A percentile compares a stretch with the other conserved stretches of the same genome.
These are phyloP conservation scores for Cheilosia variabilis DNA, from an alignment of 2,888 invertebrate genomes.

Conservation along the genomic window DNA sequence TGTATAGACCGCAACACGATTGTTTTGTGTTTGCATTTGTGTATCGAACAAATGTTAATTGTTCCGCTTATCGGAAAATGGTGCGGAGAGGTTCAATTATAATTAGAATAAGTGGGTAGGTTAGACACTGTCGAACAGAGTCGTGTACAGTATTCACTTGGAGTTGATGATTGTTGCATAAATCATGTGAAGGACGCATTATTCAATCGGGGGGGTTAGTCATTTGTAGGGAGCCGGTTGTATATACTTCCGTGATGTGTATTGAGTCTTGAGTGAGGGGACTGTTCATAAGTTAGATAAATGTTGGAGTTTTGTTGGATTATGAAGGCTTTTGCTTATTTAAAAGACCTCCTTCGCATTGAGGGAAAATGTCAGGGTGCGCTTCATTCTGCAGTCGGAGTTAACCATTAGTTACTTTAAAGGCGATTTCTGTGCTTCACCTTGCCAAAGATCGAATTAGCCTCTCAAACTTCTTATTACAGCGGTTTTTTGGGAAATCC, in stretches of 20 bases:
- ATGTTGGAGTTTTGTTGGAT: too few species aligned
- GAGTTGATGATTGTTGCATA: conserved; percentile 52
- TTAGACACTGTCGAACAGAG: conserved; percentile 17
- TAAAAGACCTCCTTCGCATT: too few species aligned
- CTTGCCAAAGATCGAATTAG: too few species aligned
- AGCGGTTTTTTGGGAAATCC: too few species aligned
- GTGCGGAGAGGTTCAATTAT: conserved; percentile 70
- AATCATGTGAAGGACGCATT: conserved; percentile 42
- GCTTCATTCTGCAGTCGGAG: too few species aligned
- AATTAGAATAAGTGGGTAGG: conserved; percentile 74
- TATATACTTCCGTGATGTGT: background rate
- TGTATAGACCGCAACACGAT: conserved; percentile 29
- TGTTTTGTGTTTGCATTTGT: conserved; percentile 50
- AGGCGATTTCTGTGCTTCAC: too few species aligned
- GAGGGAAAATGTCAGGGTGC: too few species aligned
- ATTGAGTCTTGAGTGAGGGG: background rate
- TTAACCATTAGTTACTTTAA: too few species aligned
- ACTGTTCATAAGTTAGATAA: too few species aligned
- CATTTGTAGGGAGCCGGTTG: too few species aligned
- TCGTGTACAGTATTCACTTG: conserved; percentile 17
- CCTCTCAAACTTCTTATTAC: too few species aligned
- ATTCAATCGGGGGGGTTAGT: background rate
- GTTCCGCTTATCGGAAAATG: conserved; percentile 56
- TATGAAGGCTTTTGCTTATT: too few species aligned
- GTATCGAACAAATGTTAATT: conserved; percentile 62